phyloP scores from a whole-genome alignment of 2,797 vertebrate genomes.

The Takifugu rubripes region DNA sequence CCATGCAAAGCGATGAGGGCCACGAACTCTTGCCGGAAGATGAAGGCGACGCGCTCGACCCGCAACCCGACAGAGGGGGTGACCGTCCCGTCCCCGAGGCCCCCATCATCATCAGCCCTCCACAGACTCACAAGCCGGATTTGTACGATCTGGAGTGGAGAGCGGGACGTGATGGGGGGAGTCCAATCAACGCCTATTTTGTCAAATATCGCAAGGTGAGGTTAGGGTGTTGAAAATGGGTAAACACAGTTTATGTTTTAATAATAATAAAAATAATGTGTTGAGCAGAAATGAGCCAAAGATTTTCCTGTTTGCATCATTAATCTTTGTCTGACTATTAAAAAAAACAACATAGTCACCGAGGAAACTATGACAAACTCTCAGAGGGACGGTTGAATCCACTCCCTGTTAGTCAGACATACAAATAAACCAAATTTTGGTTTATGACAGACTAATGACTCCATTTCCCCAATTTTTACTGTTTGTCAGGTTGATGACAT shows the following conservation, averaged over 20 bases:
- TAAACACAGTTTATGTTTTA: too few species aligned
- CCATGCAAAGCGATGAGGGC: conserved; percentile 76
- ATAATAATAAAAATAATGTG: too few species aligned
- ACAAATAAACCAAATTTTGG: conserved; percentile 14
- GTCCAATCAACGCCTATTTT: conserved; percentile 90
- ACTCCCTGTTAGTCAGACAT: conserved; percentile 24
- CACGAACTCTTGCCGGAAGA: conserved; percentile 43
- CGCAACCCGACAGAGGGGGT: conserved; percentile 45
- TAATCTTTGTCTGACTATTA: conserved; percentile 40
- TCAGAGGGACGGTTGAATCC: conserved; percentile 33
- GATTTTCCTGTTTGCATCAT: conserved; percentile 50
- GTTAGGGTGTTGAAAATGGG: too few species aligned
- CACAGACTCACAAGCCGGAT: conserved; percentile 87
- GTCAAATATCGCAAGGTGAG: conserved; percentile 96
- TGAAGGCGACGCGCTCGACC: conserved; percentile 24
- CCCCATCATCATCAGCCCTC: conserved; percentile 92
- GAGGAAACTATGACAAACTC: conserved; percentile 61
- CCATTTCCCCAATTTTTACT: conserved; percentile 28
- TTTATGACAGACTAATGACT: conserved; percentile 17
- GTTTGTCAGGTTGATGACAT: conserved; percentile 84
- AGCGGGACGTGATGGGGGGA: conserved; percentile 83
- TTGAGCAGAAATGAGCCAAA: conserved; percentile 10
- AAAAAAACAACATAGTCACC: conserved; percentile 5
- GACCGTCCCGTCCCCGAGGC: conserved; percentile 82
- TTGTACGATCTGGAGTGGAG: conserved; percentile 90